phyloP scores from a whole-genome alignment of 2,113 vertebrate genomes.

The Ochotona princeps region DNA sequence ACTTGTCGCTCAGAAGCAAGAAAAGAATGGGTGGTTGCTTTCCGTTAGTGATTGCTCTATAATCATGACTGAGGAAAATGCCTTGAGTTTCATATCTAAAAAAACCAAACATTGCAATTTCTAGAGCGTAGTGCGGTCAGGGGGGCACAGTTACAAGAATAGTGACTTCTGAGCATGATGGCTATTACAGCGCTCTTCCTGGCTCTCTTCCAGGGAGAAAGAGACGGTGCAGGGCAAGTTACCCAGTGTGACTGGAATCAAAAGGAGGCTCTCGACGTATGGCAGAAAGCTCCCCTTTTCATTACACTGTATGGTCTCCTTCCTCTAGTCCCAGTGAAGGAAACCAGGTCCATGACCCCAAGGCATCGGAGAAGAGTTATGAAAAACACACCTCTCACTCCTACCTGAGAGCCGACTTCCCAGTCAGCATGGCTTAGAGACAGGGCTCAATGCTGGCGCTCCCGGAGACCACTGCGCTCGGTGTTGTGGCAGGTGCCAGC shows the following conservation, averaged over 20 bases:
- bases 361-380: neutral
- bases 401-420: neutral
- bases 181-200: neutral
- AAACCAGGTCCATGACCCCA: neutral
- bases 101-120: neutral
- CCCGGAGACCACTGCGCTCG: no score
- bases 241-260: constrained; percentile 37
- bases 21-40: neutral
- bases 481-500: no score
- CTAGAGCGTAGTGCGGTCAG: neutral
- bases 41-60: neutral
- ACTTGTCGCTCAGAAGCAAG: neutral
- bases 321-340: neutral
- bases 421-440: neutral
- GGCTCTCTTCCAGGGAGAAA: constrained; percentile 28
- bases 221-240: neutral
- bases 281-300: neutral
- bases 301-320: neutral
- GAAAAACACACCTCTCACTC: neutral
- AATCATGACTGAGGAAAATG: neutral
- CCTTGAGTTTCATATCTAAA: neutral
- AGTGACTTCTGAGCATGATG: neutral
- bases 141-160: neutral
- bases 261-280: neutral
- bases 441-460: neutral